A percentile compares a stretch with the other conserved stretches of the same genome.
phyloP scores from a whole-genome alignment of 1,140 invertebrate species.

The Atta colombica region DNA sequence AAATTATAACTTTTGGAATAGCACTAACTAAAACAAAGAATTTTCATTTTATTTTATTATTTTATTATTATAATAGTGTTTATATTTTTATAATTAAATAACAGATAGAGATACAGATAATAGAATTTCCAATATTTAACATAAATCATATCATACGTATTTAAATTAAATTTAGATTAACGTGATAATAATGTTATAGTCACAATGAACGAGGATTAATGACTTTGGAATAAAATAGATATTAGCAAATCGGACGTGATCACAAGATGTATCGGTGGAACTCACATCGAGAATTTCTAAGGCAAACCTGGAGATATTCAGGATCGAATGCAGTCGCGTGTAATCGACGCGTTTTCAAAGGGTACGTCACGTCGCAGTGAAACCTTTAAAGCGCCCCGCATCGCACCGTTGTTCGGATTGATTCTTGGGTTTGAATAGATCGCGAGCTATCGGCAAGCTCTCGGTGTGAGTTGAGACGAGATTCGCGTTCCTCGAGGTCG shows the following conservation, averaged over 20 bases:
- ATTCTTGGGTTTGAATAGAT: conserved; percentile 26
- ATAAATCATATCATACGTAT: background rate
- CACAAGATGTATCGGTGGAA: conserved; percentile 12
- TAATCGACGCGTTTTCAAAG: conserved; percentile 70
- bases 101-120: background rate
- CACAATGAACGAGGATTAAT: conserved; percentile 21
- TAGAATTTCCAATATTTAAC: background rate
- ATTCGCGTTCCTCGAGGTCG: conserved; percentile 46
- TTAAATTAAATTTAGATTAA: background rate
- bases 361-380: conserved; percentile 62
- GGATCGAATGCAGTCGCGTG: conserved; percentile 23
- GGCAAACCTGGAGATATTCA: conserved; percentile 6
- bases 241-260: background rate
- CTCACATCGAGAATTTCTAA: conserved; percentile 10
- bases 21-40: too few species aligned
- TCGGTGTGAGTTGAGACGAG: conserved; percentile 6
- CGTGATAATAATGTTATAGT: background rate
- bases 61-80: too few species aligned
- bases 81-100: background rate
- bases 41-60: too few species aligned
- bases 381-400: conserved; percentile 69
- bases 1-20: too few species aligned
- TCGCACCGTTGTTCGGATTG: background rate
- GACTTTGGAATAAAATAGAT: conserved; percentile 8
- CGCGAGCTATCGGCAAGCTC: conserved; percentile 3